These are phyloP conservation scores for Volucella bombylans DNA, from an alignment of 2,888 invertebrate genomes.

Conservation along the genomic window DNA sequence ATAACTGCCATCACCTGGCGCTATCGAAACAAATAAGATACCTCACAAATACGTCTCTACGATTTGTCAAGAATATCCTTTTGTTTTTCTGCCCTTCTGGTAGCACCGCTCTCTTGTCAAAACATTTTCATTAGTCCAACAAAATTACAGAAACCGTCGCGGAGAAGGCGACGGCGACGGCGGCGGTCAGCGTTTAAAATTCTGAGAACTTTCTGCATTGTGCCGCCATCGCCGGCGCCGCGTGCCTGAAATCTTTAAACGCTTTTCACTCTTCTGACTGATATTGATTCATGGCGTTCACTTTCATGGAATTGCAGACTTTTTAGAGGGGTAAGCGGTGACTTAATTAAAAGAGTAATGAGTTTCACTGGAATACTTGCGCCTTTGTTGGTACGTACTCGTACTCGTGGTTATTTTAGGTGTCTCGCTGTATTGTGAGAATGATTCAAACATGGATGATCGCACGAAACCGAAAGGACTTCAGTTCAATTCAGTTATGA, in stretches of 20 bases:
- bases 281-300: conserved; percentile 60
- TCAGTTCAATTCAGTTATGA: conserved; percentile 22
- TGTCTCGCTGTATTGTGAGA: neutral
- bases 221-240: neutral
- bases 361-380: conserved; percentile 24
- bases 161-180: neutral
- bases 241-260: conserved; percentile 57
- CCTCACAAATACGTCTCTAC: conserved; percentile 49
- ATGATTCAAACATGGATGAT: conserved; percentile 23
- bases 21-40: conserved; percentile 34
- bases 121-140: conserved; percentile 34
- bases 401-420: neutral
- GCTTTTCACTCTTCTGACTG: conserved; percentile 28
- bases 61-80: conserved; percentile 40
- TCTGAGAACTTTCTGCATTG: conserved; percentile 38
- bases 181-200: conserved; percentile 16
- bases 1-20: conserved; percentile 21
- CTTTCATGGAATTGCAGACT: conserved; percentile 45
- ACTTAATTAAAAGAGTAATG: conserved; percentile 43
- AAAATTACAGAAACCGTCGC: conserved; percentile 21
- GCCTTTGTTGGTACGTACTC: conserved; percentile 10
- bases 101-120: conserved; percentile 35
- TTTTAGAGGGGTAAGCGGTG: neutral
- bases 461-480: conserved; percentile 25
- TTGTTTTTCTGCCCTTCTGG: conserved; percentile 45